phyloP scores from a whole-genome alignment of 1,140 invertebrate species.

The Bombus confusus region DNA sequence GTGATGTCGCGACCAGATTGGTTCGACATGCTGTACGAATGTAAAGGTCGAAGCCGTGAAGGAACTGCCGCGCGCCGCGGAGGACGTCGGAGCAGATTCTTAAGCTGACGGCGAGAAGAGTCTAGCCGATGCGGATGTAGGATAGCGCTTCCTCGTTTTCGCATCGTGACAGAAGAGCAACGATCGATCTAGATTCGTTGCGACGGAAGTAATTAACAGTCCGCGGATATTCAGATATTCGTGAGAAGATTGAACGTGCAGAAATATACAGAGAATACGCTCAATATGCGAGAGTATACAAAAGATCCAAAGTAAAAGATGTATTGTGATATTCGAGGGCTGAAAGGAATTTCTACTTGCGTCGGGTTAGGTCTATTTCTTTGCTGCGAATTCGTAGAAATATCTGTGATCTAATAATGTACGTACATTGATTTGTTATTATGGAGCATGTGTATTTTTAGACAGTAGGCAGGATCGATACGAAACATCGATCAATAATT shows the following conservation, averaged over 20 bases:
- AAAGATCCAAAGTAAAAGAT: background rate
- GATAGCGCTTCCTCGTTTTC: conserved; percentile 37
- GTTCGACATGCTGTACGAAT: conserved; percentile 72
- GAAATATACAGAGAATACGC: background rate
- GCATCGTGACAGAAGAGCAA: background rate
- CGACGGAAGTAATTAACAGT: background rate
- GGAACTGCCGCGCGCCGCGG: conserved; percentile 45
- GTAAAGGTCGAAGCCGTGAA: conserved; percentile 71
- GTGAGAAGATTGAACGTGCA: no score
- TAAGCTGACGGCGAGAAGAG: conserved; percentile 47
- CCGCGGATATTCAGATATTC: background rate
- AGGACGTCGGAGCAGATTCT: conserved; percentile 62
- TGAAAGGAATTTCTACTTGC: background rate
- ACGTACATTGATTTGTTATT: background rate
- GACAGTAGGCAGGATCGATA: no score
- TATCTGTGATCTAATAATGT: background rate
- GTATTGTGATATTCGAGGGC: background rate
- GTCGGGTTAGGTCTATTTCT: background rate
- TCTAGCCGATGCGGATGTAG: conserved; percentile 33
- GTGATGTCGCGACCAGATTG: conserved; percentile 78
- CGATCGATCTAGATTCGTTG: background rate
- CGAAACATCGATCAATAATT: background rate
- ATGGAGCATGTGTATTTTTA: background rate
- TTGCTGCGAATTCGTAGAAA: background rate
- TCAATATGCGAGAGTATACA: background rate